Percentiles rank a stretch among this genome's conserved stretches.
Conservation (phyloP, 2,888 invertebrate genomes). For the Andrena minutula region DNA sequence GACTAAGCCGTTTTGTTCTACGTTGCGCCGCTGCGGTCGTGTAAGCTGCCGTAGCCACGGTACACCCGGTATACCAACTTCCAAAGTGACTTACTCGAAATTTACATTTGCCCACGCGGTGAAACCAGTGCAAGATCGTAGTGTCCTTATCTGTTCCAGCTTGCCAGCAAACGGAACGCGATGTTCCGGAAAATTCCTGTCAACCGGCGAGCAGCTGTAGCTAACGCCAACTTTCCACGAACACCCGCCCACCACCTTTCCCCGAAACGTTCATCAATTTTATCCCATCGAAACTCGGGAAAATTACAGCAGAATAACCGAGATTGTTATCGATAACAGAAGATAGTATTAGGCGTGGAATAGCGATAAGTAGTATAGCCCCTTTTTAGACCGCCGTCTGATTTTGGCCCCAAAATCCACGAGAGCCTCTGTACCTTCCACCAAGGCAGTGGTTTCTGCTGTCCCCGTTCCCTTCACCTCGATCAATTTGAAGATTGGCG, state of each 20-base stretch:
- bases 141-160: constrained; percentile 54
- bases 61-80: constrained; percentile 69
- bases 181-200: constrained; percentile 52
- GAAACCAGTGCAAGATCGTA: constrained; percentile 49
- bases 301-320: too few species aligned
- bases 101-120: constrained; percentile 69
- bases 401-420: constrained; percentile 24
- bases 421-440: background rate
- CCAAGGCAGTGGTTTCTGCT: constrained; percentile 6
- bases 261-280: background rate
- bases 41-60: constrained; percentile 38
- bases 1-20: constrained; percentile 62
- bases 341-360: too few species aligned
- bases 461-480: constrained; percentile 31
- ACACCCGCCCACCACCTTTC: background rate
- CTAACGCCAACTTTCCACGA: constrained; percentile 8
- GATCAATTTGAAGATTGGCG: constrained; percentile 77
- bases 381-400: too few species aligned
- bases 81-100: constrained; percentile 73
- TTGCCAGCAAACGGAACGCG: constrained; percentile 54
- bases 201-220: constrained; percentile 12
- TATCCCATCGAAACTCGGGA: too few species aligned
- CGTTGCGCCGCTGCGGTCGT: constrained; percentile 41
- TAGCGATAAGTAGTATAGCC: too few species aligned
- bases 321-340: too few species aligned